A percentile compares a stretch with the other conserved stretches of the same genome.
Conservation (phyloP, 1,140 invertebrate species). For the Orussus abietinus region DNA sequence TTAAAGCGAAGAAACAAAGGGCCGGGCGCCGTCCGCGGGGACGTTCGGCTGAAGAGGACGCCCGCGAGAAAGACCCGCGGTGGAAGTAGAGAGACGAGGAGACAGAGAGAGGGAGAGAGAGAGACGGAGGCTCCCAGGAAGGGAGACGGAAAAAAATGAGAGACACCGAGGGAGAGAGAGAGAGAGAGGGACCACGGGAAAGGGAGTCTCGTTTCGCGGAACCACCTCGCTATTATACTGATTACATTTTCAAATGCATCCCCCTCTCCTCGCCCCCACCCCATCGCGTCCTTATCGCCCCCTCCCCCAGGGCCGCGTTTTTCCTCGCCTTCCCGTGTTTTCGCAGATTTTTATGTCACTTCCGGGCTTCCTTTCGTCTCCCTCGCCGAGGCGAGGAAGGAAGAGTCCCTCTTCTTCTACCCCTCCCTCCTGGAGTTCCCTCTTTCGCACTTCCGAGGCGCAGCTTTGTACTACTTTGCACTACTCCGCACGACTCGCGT, state of each 20-base stretch:
- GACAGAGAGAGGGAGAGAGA: conserved; percentile 9
- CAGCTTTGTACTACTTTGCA: too few relatives aligned
- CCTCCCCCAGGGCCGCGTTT: too few relatives aligned
- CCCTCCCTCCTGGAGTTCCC: not conserved
- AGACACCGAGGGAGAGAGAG: conserved; percentile 10
- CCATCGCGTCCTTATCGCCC: not conserved
- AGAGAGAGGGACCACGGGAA: conserved; percentile 17
- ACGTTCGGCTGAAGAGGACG: conserved; percentile 17
- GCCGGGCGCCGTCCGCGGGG: too few relatives aligned
- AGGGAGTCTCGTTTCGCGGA: conserved; percentile 19
- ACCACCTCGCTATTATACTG: conserved; percentile 31
- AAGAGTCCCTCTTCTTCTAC: not conserved
- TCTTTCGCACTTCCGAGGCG: conserved; percentile 1
- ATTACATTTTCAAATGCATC: conserved; percentile 34
- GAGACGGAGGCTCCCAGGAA: conserved; percentile 10
- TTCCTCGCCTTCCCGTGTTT: too few relatives aligned
- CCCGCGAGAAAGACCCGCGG: conserved; percentile 5
- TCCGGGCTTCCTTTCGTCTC: conserved; percentile 1
- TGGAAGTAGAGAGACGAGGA: conserved; percentile 12
- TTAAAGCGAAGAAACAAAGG: conserved; percentile 32
- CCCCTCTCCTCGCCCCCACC: not conserved
- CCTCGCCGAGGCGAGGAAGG: too few relatives aligned
- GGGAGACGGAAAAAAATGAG: conserved; percentile 11
- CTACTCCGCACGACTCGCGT: too few relatives aligned
- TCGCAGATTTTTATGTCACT: not conserved